phyloP scores from a whole-genome alignment of 2,113 vertebrate genomes.

The Syngnathus scovelli region DNA sequence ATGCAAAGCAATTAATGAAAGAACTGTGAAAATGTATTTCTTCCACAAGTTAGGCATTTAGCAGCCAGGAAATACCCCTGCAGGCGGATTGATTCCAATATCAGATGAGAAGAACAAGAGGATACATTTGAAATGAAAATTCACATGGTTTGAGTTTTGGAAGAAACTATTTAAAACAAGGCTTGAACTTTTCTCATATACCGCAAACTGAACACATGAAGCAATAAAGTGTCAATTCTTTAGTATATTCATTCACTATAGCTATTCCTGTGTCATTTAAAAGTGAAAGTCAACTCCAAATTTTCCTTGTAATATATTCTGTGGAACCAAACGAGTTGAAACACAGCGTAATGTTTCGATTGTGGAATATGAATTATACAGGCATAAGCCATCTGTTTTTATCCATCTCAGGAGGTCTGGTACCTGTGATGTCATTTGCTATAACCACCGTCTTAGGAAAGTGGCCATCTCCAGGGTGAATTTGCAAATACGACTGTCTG shows the following conservation, averaged over 20 bases:
- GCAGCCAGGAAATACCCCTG: background rate
- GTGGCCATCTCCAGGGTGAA: constrained; percentile 15
- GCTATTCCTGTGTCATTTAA: background rate
- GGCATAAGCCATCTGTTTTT: too few relatives aligned
- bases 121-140: background rate
- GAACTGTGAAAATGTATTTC: background rate
- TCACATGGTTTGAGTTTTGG: background rate
- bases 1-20: background rate
- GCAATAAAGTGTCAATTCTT: background rate
- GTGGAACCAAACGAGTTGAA: too few relatives aligned
- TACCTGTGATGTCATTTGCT: background rate
- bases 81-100: background rate
- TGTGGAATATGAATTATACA: too few relatives aligned
- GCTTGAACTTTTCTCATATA: background rate
- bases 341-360: too few relatives aligned
- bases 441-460: constrained; percentile 30
- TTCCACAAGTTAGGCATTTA: background rate
- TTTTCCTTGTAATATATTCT: too few relatives aligned
- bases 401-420: too few relatives aligned
- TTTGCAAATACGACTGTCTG: constrained; percentile 22
- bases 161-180: constrained; percentile 1
- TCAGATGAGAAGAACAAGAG: background rate
- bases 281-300: too few relatives aligned
- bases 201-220: background rate
- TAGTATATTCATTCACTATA: background rate